Evolutionary conservation across 2,888 invertebrate genomes (phyloP).

Genomic region (Rhingia campestris): DNA sequence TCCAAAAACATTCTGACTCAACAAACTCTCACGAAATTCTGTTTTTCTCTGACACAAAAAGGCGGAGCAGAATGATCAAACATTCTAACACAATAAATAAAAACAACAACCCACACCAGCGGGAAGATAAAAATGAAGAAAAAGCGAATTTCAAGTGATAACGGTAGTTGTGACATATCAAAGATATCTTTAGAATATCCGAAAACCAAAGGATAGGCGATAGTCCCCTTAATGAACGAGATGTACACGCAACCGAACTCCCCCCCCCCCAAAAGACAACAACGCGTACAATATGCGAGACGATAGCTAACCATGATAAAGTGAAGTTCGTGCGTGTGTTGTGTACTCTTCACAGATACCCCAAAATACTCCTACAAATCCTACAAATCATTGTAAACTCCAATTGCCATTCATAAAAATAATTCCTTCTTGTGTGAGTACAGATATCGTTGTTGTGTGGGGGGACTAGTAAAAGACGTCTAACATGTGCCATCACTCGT

Average conservation of each 20-base stretch:
- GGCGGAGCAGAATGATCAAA: not conserved
- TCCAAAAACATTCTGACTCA: not conserved
- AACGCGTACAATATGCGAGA: not conserved
- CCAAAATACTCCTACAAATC: constrained; percentile 37
- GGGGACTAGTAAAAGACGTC: constrained; percentile 7
- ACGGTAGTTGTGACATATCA: constrained; percentile 65
- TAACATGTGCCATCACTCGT: constrained; percentile 39
- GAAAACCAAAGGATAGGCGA: constrained; percentile 18
- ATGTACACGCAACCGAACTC: not conserved
- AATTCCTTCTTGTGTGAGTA: constrained; percentile 58
- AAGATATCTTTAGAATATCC: constrained; percentile 57
- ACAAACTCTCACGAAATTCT: not conserved
- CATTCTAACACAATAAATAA: not conserved
- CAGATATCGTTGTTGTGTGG: constrained; percentile 17
- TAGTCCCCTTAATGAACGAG: constrained; percentile 16
- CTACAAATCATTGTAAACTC: constrained; percentile 67
- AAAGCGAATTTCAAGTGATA: constrained; percentile 47
- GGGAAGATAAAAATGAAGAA: constrained; percentile 25
- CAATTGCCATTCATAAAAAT: constrained; percentile 69
- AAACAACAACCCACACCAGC: constrained; percentile 11
- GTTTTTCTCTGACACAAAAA: constrained; percentile 21
- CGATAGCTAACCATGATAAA: constrained; percentile 25
- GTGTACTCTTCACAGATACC: constrained; percentile 33
- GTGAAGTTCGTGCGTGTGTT: constrained; percentile 7
- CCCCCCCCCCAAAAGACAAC: not conserved